Percentiles rank a stretch among this genome's conserved stretches.
phyloP scores from a whole-genome alignment of 2,888 invertebrate genomes.

The Perizoma flavofasciatum region DNA sequence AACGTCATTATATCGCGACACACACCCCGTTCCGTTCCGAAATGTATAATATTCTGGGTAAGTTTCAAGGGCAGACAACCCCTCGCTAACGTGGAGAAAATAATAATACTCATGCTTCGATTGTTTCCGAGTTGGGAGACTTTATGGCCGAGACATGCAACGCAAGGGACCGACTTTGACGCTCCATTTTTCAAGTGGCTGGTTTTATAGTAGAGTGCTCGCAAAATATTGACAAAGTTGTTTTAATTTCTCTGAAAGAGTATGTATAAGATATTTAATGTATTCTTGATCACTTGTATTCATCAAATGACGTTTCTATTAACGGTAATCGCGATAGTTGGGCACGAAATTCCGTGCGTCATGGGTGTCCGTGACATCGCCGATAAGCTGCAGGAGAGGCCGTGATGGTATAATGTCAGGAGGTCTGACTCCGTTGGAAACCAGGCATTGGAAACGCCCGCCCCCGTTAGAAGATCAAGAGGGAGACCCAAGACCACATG shows the following conservation, averaged over 20 bases:
- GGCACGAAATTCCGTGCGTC: too few species aligned
- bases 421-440: too few species aligned
- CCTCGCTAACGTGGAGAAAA: constrained; percentile 44
- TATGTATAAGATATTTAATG: too few species aligned
- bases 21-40: neutral
- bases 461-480: too few species aligned
- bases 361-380: too few species aligned
- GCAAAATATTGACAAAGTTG: constrained; percentile 8
- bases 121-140: constrained; percentile 40
- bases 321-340: too few species aligned
- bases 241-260: neutral
- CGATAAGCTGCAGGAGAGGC: too few species aligned
- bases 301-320: too few species aligned
- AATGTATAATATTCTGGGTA: constrained; percentile 8
- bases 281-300: too few species aligned
- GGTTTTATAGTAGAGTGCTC: constrained; percentile 28
- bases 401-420: too few species aligned
- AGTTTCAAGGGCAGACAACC: constrained; percentile 48
- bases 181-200: constrained; percentile 30
- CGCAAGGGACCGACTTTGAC: constrained; percentile 22
- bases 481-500: too few species aligned
- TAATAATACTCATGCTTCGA: constrained; percentile 46
- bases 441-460: too few species aligned
- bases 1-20: constrained; percentile 13
- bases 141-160: constrained; percentile 37